phyloP scores from a whole-genome alignment of 2,113 vertebrate genomes.

The Leucosticte australis region DNA sequence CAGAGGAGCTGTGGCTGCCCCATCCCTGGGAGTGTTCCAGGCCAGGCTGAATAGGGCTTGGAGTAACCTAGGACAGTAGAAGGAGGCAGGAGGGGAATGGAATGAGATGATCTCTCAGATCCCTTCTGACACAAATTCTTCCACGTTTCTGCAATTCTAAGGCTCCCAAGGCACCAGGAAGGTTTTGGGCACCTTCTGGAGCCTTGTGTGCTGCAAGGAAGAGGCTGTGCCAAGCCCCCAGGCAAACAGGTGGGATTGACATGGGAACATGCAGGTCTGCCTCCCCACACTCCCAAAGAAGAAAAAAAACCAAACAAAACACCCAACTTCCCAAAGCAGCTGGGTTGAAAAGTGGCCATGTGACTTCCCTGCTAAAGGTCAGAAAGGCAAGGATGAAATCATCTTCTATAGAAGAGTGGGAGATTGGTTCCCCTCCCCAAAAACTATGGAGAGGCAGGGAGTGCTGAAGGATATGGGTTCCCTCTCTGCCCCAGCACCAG shows the following conservation, averaged over 20 bases:
- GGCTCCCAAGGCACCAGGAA: accelerated
- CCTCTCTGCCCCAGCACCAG: background rate
- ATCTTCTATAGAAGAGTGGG: background rate
- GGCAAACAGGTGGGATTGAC: background rate
- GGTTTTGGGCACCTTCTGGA: background rate
- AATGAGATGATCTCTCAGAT: too few relatives aligned
- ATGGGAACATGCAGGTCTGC: accelerated
- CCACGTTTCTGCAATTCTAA: background rate
- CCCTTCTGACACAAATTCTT: background rate
- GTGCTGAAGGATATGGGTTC: background rate
- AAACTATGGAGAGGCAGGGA: accelerated
- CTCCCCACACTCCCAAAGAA: accelerated
- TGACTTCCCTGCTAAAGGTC: background rate
- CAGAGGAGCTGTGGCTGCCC: background rate
- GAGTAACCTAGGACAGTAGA: accelerated
- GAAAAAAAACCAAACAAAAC: accelerated
- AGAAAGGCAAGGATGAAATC: background rate
- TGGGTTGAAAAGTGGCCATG: accelerated
- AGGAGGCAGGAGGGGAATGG: background rate
- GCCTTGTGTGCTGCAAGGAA: background rate
- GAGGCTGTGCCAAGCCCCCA: background rate
- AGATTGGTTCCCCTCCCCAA: accelerated
- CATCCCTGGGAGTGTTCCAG: accelerated
- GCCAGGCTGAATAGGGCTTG: accelerated
- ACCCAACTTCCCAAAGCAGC: background rate